Evolutionary conservation across 2,888 invertebrate genomes (phyloP), one percentile per base, ranked within the genome.

Genomic region (Ennomos quercinarius): DNA sequence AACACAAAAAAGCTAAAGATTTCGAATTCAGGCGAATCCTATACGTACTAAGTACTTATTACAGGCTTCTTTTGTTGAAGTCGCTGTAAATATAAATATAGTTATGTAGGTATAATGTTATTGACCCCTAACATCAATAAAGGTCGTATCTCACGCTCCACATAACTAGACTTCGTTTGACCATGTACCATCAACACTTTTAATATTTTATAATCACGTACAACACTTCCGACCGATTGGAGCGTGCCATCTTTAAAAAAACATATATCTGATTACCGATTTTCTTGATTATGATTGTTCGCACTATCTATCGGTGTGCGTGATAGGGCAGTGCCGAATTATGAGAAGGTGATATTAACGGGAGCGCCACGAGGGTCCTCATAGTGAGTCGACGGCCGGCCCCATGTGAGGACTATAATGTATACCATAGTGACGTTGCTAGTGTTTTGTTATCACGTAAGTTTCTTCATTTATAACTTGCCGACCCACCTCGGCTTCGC

Each of bases 341-440:
- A 38, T 38, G 8, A 13, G 3, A 27, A 57, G 52, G 39, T 46
- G 41, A 49, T 68, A 68, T 68, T 61, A 67, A 55, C 51, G 46
- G 45, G 39, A 50, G 45, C 41, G 9, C 39, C 10, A 44, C n/a
- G 9, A 38, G 27, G 9, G 2, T 2, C 1, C 53, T 72, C 73
- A 76, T 67, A 66, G 67, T 54, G 55, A 52, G 8, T 52, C 47
- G 62, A 55, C 57, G 50, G 8, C 54, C 47, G 62, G 55, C 58
- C 67, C 60, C 55, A 76, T 78, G 78, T 74, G 68, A 66, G 58
- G 50, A 50, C 10, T 42, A 49, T 69, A 55, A 80, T 80, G 79
- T 70, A 73, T 68, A 58, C 54, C 66, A 52, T 57, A 40, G 58
- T 73, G 36, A 47, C 72, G 39, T 53, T 73, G 40, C 49, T 77